A percentile compares a stretch with the other conserved stretches of the same genome.
Conservation (phyloP, 64 coral and sea anemone species). For the Astreopora myriophthalma region DNA sequence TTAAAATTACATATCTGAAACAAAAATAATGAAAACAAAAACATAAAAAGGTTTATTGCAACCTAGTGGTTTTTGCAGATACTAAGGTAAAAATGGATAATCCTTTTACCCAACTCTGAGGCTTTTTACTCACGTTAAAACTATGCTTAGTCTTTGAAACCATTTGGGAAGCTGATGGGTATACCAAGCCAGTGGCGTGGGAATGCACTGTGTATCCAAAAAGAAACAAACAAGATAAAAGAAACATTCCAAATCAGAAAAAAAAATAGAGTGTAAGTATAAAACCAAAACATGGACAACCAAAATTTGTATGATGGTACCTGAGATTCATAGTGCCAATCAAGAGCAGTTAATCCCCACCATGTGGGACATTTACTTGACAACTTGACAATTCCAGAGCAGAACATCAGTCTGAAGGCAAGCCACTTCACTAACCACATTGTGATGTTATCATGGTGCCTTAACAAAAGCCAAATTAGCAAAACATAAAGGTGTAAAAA, state of each 20-base stretch:
- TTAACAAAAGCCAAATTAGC: not conserved
- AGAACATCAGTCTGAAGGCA: conserved; percentile 89
- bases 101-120: not conserved
- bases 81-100: not conserved
- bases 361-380: conserved; percentile 87
- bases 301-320: conserved; percentile 14
- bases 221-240: not conserved
- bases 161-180: conserved; percentile 85
- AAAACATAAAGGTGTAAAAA: not conserved
- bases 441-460: conserved; percentile 66
- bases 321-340: conserved; percentile 99
- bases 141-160: conserved; percentile 90
- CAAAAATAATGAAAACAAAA: not conserved
- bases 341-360: conserved; percentile 86
- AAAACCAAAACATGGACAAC: no score
- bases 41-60: not conserved
- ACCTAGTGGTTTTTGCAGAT: not conserved
- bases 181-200: conserved; percentile 90
- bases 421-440: conserved; percentile 96
- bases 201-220: conserved; percentile 73
- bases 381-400: conserved; percentile 92
- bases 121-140: conserved; percentile 72
- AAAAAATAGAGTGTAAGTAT: not conserved
- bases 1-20: conserved; percentile 91
- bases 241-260: not conserved